Evolutionary conservation across 2,797 vertebrate species (phyloP), one percentile per base, ranked within the genome.

Genomic region (Cynodonichthys magdalenae): DNA sequence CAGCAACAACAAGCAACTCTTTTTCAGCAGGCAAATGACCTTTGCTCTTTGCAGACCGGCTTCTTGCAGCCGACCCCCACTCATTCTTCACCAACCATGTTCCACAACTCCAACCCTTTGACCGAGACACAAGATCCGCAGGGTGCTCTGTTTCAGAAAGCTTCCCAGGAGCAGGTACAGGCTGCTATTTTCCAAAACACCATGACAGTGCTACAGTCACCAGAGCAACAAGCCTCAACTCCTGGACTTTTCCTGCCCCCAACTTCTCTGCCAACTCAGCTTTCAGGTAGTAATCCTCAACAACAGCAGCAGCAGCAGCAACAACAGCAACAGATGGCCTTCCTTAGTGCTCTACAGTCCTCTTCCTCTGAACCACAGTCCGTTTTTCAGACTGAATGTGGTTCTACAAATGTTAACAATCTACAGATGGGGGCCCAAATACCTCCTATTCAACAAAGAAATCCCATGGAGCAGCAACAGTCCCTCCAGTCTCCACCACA

Each of bases 131-230:
- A 96, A 76, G 95, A 97, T 74, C 81, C 94, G 8, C 95, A 95
- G 72, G 92, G 93, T 34, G 88, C 92, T 9, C 87, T 98, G 75
- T 99, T 97, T 81, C 97, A 97, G 88, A 94, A 93, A 74, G 85
- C 92, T 57, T 92, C 96, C 27, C 96, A 96, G 63, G 97, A 98
- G 76, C 97, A 97, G 53, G 91, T 98, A 73, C 97, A 98, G 81
- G 91, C 95, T 5, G 87, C 95, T 0, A 90, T 99, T 74, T 99
- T 97, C 80, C 98, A 97, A 80, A 96, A 89, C 67, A 85, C 91
- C 49, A 93, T 98, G 83, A 90, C 95, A 15, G 96, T 96, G 18
- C 87, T 98, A 83, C 95, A 79, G 91, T 89, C 95, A 62, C 91
- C 95, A 74, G 96, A 99, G 72, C 95, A 97, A 79, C 95, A 94